Evolutionary conservation across 2,888 invertebrate genomes (phyloP).

Genomic region (Acleris emargana): DNA sequence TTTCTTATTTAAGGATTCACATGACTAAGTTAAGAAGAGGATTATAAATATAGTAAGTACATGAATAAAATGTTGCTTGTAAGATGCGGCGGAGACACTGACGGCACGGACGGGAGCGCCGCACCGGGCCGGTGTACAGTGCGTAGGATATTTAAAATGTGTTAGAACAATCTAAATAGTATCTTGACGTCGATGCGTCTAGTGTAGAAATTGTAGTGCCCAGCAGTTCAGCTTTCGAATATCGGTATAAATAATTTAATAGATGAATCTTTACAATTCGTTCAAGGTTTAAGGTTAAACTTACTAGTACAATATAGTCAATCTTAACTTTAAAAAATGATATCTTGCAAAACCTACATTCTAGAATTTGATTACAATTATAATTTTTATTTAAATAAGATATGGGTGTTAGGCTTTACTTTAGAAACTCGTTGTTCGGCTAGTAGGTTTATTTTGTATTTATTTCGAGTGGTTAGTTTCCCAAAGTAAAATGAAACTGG

Average conservation of each 20-base stretch:
- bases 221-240: constrained; percentile 82
- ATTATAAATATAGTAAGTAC: constrained; percentile 17
- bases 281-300: constrained; percentile 61
- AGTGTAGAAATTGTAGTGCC: constrained; percentile 69
- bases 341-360: constrained; percentile 59
- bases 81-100: constrained; percentile 36
- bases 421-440: constrained; percentile 58
- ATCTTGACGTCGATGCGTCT: constrained; percentile 67
- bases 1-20: constrained; percentile 7
- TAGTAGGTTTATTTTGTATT: constrained; percentile 49
- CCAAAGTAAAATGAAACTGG: constrained; percentile 1
- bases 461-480: constrained; percentile 14
- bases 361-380: constrained; percentile 51
- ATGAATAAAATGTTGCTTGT: constrained; percentile 30
- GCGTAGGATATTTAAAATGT: constrained; percentile 62
- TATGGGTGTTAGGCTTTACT: constrained; percentile 68
- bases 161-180: constrained; percentile 68
- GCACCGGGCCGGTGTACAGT: constrained; percentile 52
- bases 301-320: constrained; percentile 61
- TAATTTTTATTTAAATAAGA: constrained; percentile 71
- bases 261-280: constrained; percentile 70
- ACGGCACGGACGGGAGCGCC: too few relatives aligned
- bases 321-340: constrained; percentile 46
- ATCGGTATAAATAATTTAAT: constrained; percentile 70
- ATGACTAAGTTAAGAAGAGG: constrained; percentile 10